Evolutionary conservation across 1,140 invertebrate genomes (phyloP).

Genomic region (Vollenhovia emeryi): DNA sequence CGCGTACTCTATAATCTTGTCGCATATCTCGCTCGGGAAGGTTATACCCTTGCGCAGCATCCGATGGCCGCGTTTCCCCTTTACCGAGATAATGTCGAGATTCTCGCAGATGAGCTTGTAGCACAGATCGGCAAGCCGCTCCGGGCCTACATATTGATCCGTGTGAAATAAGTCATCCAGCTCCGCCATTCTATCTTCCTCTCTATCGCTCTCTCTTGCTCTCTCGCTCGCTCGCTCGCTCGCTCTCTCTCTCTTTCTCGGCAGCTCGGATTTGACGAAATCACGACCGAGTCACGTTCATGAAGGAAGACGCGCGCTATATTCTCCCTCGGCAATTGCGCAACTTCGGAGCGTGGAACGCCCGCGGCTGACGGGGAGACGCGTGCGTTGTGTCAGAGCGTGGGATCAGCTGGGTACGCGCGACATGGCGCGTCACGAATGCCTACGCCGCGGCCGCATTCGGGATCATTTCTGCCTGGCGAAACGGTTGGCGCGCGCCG

Average conservation of each 20-base stretch:
- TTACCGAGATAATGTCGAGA: slow-evolving; percentile 87
- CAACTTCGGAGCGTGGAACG: slow-evolving; percentile 62
- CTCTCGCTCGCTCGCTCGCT: too few species aligned
- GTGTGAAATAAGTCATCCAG: slow-evolving; percentile 76
- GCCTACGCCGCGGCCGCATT: too few species aligned
- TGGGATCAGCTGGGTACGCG: slow-evolving; percentile 36
- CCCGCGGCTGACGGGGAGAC: neutral
- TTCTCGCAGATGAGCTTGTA: slow-evolving; percentile 88
- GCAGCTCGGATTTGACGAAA: slow-evolving; percentile 51
- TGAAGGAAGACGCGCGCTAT: slow-evolving; percentile 27
- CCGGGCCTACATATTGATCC: slow-evolving; percentile 78
- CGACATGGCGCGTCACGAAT: slow-evolving; percentile 41
- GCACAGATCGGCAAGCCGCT: slow-evolving; percentile 87
- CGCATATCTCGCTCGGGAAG: slow-evolving; percentile 90
- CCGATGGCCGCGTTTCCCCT: slow-evolving; percentile 78
- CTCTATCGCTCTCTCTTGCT: too few species aligned
- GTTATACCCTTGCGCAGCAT: slow-evolving; percentile 85
- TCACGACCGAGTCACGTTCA: slow-evolving; percentile 8
- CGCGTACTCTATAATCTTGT: slow-evolving; percentile 88
- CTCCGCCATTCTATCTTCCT: slow-evolving; percentile 82
- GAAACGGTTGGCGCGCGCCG: too few species aligned
- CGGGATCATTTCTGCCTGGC: too few species aligned
- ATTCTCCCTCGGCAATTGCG: slow-evolving; percentile 52
- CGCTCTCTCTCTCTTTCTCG: slow-evolving; percentile 42
- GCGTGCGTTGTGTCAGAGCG: neutral